These are phyloP conservation scores for Sphenopsis melanotis DNA, from an alignment of 2,797 vertebrate species.

Conservation along the genomic window DNA sequence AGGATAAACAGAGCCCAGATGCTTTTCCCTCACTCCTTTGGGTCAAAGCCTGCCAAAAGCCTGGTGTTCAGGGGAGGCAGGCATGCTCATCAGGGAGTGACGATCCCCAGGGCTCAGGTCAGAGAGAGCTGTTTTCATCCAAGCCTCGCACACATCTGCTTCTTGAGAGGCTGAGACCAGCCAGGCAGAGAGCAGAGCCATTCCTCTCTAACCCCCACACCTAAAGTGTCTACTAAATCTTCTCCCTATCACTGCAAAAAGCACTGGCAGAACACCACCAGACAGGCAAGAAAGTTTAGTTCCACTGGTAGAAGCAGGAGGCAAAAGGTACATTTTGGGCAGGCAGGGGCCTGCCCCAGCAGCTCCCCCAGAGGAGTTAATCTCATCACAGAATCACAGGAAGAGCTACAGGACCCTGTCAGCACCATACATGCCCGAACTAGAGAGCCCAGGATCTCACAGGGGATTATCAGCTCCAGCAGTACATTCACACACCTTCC, in stretches of 20 bases:
- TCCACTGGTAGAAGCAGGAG: neutral
- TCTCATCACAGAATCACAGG: neutral
- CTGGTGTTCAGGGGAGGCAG: neutral
- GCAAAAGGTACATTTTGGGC: neutral
- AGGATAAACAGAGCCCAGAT: neutral
- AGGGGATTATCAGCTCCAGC: neutral
- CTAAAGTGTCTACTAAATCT: fast-evolving
- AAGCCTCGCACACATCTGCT: neutral
- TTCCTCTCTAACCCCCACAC: neutral
- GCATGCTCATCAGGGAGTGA: fast-evolving
- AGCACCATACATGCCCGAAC: fast-evolving
- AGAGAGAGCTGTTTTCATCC: neutral
- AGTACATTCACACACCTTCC: neutral
- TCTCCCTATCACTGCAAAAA: neutral
- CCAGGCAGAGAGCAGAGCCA: neutral
- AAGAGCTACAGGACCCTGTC: neutral
- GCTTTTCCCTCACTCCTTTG: neutral
- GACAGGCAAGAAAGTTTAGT: neutral
- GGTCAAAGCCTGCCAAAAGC: neutral
- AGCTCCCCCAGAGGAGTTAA: neutral
- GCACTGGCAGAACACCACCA: neutral
- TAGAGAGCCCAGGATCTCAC: neutral
- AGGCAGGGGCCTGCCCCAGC: neutral
- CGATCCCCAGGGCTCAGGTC: neutral
- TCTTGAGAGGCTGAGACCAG: neutral